Conservation (phyloP, 2,113 vertebrate species). For the Lophura nycthemera region DNA sequence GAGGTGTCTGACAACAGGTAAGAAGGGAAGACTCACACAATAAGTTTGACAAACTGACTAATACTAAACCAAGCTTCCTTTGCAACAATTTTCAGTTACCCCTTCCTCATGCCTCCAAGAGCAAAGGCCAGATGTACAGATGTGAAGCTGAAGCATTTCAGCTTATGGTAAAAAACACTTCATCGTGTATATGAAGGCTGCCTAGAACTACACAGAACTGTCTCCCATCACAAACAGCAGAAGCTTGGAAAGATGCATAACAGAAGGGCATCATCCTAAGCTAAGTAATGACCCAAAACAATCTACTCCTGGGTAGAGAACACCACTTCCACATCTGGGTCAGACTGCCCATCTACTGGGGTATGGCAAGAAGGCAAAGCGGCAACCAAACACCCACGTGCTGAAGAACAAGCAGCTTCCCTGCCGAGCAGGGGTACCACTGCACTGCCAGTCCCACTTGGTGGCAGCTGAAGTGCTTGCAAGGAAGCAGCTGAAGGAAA, state of each 20-base stretch:
- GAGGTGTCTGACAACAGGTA: not conserved
- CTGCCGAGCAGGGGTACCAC: not conserved
- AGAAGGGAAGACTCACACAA: not conserved
- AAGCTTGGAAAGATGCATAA: rapidly evolving
- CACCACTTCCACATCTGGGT: not conserved
- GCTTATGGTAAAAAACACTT: not conserved
- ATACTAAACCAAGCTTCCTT: not conserved
- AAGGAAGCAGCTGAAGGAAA: not conserved
- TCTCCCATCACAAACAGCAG: not conserved
- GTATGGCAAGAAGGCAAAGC: not conserved
- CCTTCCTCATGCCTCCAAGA: rapidly evolving
- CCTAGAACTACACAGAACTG: rapidly evolving
- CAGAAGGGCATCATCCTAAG: not conserved
- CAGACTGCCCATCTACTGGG: not conserved
- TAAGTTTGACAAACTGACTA: not conserved
- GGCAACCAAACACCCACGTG: not conserved
- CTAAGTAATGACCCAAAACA: not conserved
- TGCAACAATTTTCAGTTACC: not conserved
- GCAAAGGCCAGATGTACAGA: not conserved
- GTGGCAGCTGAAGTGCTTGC: not conserved
- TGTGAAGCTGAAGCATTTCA: not conserved
- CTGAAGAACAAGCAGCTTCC: not conserved
- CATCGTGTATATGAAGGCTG: not conserved
- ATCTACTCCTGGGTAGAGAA: not conserved
- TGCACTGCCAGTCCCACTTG: rapidly evolving